Evolutionary conservation across 2,797 vertebrate species (phyloP), one percentile per base, ranked within the genome.

Genomic region (Acomys russatus): DNA sequence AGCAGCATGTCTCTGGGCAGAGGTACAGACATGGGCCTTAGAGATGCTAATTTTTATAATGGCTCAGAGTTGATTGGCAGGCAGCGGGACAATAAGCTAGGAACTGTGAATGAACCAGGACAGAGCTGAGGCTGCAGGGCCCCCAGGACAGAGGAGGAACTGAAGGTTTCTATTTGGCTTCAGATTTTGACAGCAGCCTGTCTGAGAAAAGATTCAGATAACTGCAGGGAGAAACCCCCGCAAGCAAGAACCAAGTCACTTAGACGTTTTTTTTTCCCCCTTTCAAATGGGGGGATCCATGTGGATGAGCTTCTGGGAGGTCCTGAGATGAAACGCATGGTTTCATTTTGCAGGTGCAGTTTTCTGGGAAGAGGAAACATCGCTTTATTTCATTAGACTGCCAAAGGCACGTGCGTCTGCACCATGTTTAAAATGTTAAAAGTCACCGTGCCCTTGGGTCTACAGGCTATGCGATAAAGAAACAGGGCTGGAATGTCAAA

Each of bases 31-130:
- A 0, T 30, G 78, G 66, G 94, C 95, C 96, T 97, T 97, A 96
- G 94, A 97, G 94, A 98, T 97, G 95, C 94, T 97, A 97, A 97
- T 98, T 93, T 96, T 54, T 87, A 44, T 84, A 86, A 84, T 35
- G 94, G 85, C 71, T 93, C 73, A 73, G 80, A 92, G 90, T 83
- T 96, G 96, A 97, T 87, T 96, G 97, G 96, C 95, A 97, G 91
- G 91, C 87, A 33, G n/a, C 88, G 28, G 89, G 92, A 97, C 95
- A 97, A 96, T 97, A 80, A 80, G 63, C 80, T 68, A 15, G 0
- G 94, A 87, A 95, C 76, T 11, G 71, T 89, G 97, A 96, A 96
- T 82, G 94, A 87, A 71, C 35, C 33, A 0, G 30, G 38, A n/a
- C 54, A 38, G 71, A 25, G 78, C n/a, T 3, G 56, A 92, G 28